Conservation (phyloP, 53 echinoderm and acorn worm species). For the Echinarachnius parma region DNA sequence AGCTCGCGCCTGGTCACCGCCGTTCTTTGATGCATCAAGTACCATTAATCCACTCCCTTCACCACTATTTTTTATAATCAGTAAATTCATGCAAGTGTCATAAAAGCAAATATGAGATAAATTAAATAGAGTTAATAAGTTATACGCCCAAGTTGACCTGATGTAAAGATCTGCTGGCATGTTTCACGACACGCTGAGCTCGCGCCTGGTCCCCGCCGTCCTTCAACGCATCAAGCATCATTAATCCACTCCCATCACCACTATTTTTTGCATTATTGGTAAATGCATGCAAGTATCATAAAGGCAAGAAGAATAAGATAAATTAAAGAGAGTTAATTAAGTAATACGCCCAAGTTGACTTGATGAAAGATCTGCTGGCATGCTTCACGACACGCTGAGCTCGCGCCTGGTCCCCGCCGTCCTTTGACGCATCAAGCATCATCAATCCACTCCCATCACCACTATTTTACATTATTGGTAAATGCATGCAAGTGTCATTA, state of each 20-base stretch:
- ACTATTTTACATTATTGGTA: no score
- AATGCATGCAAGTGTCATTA: no score
- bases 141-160: no score
- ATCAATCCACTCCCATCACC: conserved; percentile 37
- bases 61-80: no score
- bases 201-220: conserved; percentile 1
- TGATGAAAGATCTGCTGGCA: conserved; percentile 41
- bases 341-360: no score
- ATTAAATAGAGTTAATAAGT: no score
- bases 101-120: no score
- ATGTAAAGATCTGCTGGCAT: conserved; percentile 35
- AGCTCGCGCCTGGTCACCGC: neutral
- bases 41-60: conserved; percentile 30
- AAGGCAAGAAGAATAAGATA: no score
- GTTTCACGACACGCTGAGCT: conserved; percentile 29
- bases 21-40: neutral
- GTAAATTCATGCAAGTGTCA: no score
- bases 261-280: no score
- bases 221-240: conserved; percentile 10
- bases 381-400: conserved; percentile 34
- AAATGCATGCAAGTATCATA: no score
- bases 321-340: no score
- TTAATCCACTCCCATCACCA: conserved; percentile 38
- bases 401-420: neutral
- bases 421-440: conserved; percentile 8